A percentile compares a stretch with the other conserved stretches of the same genome.
These are phyloP conservation scores for Agelas oroides DNA, from an alignment of 37 sponge, comb jelly and placozoan species.

Conservation along the genomic window DNA sequence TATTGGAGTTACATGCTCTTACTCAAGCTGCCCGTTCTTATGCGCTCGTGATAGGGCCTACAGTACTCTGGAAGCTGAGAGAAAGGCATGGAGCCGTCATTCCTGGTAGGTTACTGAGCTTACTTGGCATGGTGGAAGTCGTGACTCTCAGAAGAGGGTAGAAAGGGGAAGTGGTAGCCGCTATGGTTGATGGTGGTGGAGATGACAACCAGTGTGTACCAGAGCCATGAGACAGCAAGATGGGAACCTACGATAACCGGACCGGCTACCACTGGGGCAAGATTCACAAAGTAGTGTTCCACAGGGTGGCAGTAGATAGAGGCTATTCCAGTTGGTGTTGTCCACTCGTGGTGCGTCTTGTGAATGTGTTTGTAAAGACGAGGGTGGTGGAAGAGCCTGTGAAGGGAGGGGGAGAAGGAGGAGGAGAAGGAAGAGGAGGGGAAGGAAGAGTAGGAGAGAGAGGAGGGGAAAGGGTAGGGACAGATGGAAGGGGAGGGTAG, in stretches of 20 bases:
- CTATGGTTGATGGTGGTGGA: conserved; percentile 71
- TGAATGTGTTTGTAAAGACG: conserved; percentile 83
- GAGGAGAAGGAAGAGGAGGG: too few relatives aligned
- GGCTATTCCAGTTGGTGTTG: conserved; percentile 76
- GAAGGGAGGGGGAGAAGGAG: neutral
- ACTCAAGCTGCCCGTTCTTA: too few relatives aligned
- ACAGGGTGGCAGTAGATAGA: conserved; percentile 83
- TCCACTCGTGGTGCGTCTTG: conserved; percentile 95
- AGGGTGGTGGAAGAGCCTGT: conserved; percentile 85
- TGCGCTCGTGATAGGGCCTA: too few relatives aligned
- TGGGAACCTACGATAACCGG: conserved; percentile 84
- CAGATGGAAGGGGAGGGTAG: too few relatives aligned
- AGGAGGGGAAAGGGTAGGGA: too few relatives aligned
- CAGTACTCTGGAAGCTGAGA: too few relatives aligned
- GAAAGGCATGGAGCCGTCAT: too few relatives aligned
- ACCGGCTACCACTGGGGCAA: conserved; percentile 62
- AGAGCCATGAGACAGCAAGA: conserved; percentile 43
- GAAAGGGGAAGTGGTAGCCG: conserved; percentile 93
- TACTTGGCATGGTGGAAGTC: conserved; percentile 90
- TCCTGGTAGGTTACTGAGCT: neutral
- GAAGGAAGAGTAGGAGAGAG: too few relatives aligned
- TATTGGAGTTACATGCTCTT: too few relatives aligned
- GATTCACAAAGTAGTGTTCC: conserved; percentile 76
- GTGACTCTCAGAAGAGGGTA: conserved; percentile 82
- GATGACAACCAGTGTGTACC: conserved; percentile 57